Evolutionary conservation across 1,140 invertebrate genomes (phyloP).

Genomic region (Propsilocerus akamusi): DNA sequence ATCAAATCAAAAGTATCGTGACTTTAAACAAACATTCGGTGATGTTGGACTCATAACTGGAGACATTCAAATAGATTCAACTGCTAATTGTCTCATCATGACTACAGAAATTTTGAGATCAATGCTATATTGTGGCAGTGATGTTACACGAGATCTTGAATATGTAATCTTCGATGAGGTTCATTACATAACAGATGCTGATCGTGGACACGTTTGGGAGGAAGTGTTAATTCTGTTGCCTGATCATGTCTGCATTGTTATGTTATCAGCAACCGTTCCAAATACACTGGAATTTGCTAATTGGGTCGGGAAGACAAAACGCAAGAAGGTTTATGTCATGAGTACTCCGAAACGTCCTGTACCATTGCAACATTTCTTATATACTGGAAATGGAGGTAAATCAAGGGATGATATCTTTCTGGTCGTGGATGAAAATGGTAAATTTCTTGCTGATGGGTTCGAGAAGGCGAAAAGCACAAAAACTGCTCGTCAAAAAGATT

Average conservation of each 20-base stretch:
- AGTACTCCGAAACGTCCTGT: slow-evolving; percentile 87
- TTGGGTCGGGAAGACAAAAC: slow-evolving; percentile 90
- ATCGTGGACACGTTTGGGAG: slow-evolving; percentile 98
- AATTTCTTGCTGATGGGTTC: slow-evolving; percentile 50
- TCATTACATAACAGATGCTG: slow-evolving; percentile 96
- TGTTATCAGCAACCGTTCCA: slow-evolving; percentile 95
- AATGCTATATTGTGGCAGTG: slow-evolving; percentile 92
- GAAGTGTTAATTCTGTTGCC: slow-evolving; percentile 94
- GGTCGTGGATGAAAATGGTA: slow-evolving; percentile 58
- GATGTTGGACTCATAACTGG: slow-evolving; percentile 91
- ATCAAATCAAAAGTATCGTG: slow-evolving; percentile 98
- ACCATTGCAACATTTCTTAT: slow-evolving; percentile 86
- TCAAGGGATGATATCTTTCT: slow-evolving; percentile 65
- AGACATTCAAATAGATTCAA: slow-evolving; percentile 88
- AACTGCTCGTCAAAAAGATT: slow-evolving; percentile 13
- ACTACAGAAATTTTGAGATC: slow-evolving; percentile 97
- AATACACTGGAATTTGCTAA: slow-evolving; percentile 93
- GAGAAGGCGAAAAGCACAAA: slow-evolving; percentile 52
- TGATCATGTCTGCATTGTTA: slow-evolving; percentile 84
- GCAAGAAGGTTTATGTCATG: slow-evolving; percentile 87
- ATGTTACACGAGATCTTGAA: slow-evolving; percentile 87
- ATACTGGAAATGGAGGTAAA: slow-evolving; percentile 65
- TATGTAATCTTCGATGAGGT: slow-evolving; percentile 99
- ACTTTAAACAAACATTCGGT: slow-evolving; percentile 84
- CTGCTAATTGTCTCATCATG: slow-evolving; percentile 93